These are phyloP conservation scores for Macropus fuliginosus DNA, from an alignment of 2,797 vertebrate species.

Conservation along the genomic window DNA sequence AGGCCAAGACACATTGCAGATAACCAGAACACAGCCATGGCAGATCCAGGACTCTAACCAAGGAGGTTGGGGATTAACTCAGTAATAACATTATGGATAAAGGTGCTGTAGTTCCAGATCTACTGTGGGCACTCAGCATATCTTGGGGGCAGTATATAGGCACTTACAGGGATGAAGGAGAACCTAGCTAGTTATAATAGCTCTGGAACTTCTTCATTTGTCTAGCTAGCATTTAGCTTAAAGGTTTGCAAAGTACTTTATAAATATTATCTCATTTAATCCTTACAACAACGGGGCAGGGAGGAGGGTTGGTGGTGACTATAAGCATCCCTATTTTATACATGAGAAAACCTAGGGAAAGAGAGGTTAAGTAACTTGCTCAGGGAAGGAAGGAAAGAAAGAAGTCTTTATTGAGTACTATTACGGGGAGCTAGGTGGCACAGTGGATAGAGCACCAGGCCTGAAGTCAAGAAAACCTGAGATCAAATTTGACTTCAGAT, in stretches of 20 bases:
- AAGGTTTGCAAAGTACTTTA: background rate
- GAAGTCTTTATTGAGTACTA: background rate
- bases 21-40: background rate
- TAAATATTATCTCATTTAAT: background rate
- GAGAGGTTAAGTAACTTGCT: background rate
- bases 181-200: background rate
- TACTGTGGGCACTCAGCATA: background rate
- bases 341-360: constrained; percentile 2
- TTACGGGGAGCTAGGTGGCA: background rate
- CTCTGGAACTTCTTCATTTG: no score
- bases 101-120: background rate
- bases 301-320: background rate
- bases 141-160: background rate
- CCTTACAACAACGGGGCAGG: background rate
- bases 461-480: background rate
- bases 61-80: background rate
- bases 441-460: background rate
- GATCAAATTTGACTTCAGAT: background rate
- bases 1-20: background rate
- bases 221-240: background rate
- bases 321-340: background rate
- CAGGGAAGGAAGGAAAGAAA: background rate
- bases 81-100: background rate
- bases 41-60: background rate
- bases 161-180: background rate